Percentiles rank a stretch among this genome's conserved stretches.
phyloP scores from a whole-genome alignment of 1,140 invertebrate genomes.

The Pseudomyrmex pallidus region DNA sequence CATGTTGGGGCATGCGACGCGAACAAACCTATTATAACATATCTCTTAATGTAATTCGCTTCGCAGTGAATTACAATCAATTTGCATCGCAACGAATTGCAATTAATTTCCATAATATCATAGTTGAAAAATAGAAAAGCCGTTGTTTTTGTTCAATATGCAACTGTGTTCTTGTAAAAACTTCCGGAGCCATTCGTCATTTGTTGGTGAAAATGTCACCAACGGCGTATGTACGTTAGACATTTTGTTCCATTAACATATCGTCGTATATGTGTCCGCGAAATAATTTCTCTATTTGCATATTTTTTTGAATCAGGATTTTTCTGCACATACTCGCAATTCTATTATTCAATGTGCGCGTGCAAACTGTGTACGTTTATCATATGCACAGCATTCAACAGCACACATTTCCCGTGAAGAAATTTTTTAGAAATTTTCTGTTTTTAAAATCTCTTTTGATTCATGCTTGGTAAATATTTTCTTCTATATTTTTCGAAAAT shows the following conservation, averaged over 20 bases:
- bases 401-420: neutral
- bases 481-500: too few relatives aligned
- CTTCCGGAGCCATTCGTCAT: neutral
- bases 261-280: neutral
- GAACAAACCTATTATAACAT: too few relatives aligned
- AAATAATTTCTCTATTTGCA: neutral
- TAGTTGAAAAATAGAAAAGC: conserved; percentile 4
- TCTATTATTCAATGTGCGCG: neutral
- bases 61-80: neutral
- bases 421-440: too few relatives aligned
- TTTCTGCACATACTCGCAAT: neutral
- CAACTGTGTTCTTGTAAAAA: neutral
- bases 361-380: neutral
- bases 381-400: neutral
- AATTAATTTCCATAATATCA: neutral
- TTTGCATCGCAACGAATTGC: neutral
- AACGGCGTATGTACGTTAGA: neutral
- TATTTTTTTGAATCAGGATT: conserved; percentile 1
- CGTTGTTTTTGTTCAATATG: neutral
- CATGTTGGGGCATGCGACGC: too few relatives aligned
- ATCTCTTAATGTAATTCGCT: conserved; percentile 8
- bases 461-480: too few relatives aligned
- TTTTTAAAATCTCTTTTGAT: too few relatives aligned
- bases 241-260: conserved; percentile 7
- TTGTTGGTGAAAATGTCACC: neutral